Evolutionary conservation across 2,888 invertebrate species (phyloP).

Genomic region (Nemotelus nigrinus): DNA sequence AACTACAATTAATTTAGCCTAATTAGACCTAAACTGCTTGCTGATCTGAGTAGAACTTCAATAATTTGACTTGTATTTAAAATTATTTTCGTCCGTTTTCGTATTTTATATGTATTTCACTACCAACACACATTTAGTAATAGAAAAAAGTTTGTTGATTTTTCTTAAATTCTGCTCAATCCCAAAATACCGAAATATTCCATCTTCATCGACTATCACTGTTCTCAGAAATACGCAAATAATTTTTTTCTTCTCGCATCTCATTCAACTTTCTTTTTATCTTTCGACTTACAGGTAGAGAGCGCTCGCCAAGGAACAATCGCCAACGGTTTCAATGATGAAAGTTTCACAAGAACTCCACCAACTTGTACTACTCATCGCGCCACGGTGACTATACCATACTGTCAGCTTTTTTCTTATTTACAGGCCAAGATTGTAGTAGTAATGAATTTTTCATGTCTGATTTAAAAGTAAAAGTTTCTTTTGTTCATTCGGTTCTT

Average conservation of each 20-base stretch:
- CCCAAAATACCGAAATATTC: too few species aligned
- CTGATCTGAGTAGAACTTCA: too few species aligned
- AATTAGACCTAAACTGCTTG: too few species aligned
- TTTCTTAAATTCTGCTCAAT: too few species aligned
- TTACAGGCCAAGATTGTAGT: slow-evolving; percentile 41
- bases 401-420: slow-evolving; percentile 46
- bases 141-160: too few species aligned
- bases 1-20: too few species aligned
- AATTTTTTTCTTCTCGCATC: slow-evolving; percentile 7
- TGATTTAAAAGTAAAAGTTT: slow-evolving; percentile 49
- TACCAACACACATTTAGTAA: too few species aligned
- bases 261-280: slow-evolving; percentile 17
- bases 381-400: slow-evolving; percentile 6
- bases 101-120: too few species aligned
- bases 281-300: neutral
- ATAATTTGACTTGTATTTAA: too few species aligned
- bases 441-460: slow-evolving; percentile 50
- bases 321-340: slow-evolving; percentile 43
- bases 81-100: too few species aligned
- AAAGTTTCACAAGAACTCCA: slow-evolving; percentile 48
- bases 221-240: neutral
- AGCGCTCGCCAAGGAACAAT: slow-evolving; percentile 43
- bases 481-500: neutral
- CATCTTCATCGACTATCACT: too few species aligned
- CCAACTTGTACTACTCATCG: slow-evolving; percentile 40